phyloP scores from a whole-genome alignment of 2,888 invertebrate genomes.

The Drosophila aldrichi region DNA sequence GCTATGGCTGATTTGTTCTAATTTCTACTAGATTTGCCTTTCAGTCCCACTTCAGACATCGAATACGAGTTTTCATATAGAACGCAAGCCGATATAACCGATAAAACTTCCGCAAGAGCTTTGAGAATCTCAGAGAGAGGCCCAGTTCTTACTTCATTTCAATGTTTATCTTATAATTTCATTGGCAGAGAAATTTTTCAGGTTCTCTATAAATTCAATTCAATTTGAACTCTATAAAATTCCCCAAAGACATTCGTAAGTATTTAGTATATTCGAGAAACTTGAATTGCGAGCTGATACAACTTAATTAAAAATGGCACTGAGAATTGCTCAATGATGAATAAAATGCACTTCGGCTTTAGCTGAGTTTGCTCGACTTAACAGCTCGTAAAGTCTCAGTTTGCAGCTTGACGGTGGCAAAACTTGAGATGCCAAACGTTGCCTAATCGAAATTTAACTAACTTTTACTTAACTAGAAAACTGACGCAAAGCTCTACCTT shows the following conservation, averaged over 20 bases:
- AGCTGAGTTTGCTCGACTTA: neutral
- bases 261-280: neutral
- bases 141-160: too few species aligned
- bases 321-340: slow-evolving; percentile 6
- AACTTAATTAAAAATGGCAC: slow-evolving; percentile 2
- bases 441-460: slow-evolving; percentile 56
- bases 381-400: slow-evolving; percentile 15
- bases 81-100: too few species aligned
- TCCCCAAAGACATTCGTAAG: too few species aligned
- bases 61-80: too few species aligned
- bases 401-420: slow-evolving; percentile 19
- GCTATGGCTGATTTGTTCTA: too few species aligned
- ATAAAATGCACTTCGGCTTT: neutral
- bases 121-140: neutral
- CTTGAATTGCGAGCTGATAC: neutral
- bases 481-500: slow-evolving; percentile 1
- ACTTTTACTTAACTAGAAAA: slow-evolving; percentile 44
- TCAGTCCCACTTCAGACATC: too few species aligned
- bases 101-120: too few species aligned
- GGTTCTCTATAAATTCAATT: too few species aligned
- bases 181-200: too few species aligned
- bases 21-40: too few species aligned
- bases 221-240: too few species aligned
- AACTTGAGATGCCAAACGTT: slow-evolving; percentile 17
- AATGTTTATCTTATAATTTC: too few species aligned